phyloP scores from a whole-genome alignment of 1,140 invertebrate genomes.

The Nixonia krombeini region DNA sequence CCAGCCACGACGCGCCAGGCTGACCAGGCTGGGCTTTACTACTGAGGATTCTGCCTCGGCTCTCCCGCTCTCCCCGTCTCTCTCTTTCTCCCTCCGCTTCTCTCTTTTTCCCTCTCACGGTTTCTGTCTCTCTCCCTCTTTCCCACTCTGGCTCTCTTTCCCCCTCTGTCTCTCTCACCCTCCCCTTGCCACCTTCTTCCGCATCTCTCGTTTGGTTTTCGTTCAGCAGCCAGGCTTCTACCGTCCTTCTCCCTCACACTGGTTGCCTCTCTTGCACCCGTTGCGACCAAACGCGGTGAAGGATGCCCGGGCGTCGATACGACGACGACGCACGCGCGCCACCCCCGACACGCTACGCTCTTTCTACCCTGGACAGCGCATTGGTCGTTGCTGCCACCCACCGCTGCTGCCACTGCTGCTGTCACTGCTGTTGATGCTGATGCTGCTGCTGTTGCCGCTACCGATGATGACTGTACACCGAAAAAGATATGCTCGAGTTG shows the following conservation, averaged over 20 bases:
- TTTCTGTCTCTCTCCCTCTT: too few species aligned
- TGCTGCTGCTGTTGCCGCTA: too few species aligned
- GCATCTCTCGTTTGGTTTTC: constrained; percentile 21
- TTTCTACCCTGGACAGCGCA: constrained; percentile 1
- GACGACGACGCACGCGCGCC: constrained; percentile 63
- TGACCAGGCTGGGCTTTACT: constrained; percentile 66
- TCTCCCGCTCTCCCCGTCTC: constrained; percentile 23
- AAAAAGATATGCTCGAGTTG: too few species aligned
- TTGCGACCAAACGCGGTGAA: constrained; percentile 22
- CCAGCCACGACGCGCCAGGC: constrained; percentile 43
- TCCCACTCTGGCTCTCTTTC: too few species aligned
- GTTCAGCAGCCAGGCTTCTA: constrained; percentile 20
- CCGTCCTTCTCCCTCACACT: constrained; percentile 19
- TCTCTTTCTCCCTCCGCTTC: too few species aligned
- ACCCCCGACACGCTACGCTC: constrained; percentile 48
- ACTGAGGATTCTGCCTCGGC: constrained; percentile 54
- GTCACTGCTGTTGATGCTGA: too few species aligned
- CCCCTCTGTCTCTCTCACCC: too few species aligned
- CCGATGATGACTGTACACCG: too few species aligned
- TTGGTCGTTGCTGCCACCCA: constrained; percentile 27
- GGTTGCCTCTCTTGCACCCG: constrained; percentile 29
- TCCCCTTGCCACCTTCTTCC: too few species aligned
- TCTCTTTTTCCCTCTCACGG: too few species aligned
- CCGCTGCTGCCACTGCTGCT: too few species aligned
- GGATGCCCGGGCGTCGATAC: constrained; percentile 64